Base-by-base conservation (phyloP, 2,113 vertebrate species). In the Tautogolabrus adspersus region DNA sequence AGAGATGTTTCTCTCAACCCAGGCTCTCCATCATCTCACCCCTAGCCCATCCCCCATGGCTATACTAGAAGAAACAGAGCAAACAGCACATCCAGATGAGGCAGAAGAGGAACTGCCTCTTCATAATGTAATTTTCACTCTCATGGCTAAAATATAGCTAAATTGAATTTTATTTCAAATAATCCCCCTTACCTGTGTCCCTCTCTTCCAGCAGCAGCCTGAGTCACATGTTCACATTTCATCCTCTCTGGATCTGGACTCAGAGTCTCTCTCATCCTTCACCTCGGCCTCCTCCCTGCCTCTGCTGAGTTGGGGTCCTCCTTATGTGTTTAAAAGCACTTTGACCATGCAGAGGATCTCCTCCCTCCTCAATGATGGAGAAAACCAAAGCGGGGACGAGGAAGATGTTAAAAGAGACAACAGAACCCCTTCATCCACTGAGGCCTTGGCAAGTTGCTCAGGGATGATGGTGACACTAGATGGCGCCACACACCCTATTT, bases 381-480 rank as follows among this genome's bases (percentile, higher is more conserved):
- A 79, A 34, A 77, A 46, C 23, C 71, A 74, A 42, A 66, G 10
- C 21, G 22, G 18, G 9, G 81, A 69, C 8, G 77, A 79, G 16
- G 77, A 74, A 23, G 68, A 72, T 0, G 60, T 79, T 16, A 79
- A 82, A 18, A 62, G 66, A 19, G 21, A 68, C 18, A 75, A 6
- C 26, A 59, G 55, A 57, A 37, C 51, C n/a, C 21, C 66, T 2
- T 42, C 77, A 38, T 51, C 65, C 8, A 9, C 5, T 11, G 81
- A 60, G 6, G 15, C 13, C 23, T 49, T 65, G 0, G 40, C 58
- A 21, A 67, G 57, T 3, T 66, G 58, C 51, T 64, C 63, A 55
- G 71, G 85, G 66, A 23, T 67, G 2, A 73, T 60, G 11, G 6
- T 70, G n/a, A 85, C 89, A 83, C 61, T 81, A 88, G 91, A 85